phyloP scores from a whole-genome alignment of 2,888 invertebrate species.

The Entomobrya proxima region DNA sequence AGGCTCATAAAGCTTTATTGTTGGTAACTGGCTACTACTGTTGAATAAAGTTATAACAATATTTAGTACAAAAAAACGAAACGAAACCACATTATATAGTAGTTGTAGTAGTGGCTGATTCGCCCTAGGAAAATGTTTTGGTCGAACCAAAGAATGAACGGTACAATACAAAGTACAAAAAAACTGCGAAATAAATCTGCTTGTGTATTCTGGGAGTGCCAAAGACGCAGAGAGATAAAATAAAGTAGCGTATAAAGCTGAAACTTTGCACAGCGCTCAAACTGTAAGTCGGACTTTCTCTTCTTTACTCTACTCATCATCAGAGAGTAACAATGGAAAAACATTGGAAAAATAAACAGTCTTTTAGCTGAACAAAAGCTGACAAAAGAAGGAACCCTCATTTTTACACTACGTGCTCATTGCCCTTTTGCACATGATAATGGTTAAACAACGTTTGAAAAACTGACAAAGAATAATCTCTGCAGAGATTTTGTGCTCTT shows the following conservation, averaged over 20 bases:
- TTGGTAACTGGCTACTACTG: slow-evolving; percentile 4
- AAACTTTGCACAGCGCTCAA: not conserved
- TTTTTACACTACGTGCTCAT: not conserved
- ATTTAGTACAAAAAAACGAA: not conserved
- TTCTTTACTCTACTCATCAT: not conserved
- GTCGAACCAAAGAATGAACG: slow-evolving; percentile 7
- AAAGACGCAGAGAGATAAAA: slow-evolving; percentile 3
- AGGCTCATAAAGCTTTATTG: not conserved
- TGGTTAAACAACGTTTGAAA: not conserved
- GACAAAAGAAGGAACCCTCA: not conserved
- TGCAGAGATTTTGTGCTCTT: not conserved
- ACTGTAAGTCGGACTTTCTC: too few species aligned
- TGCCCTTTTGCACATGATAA: not conserved
- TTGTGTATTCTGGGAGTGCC: slow-evolving; percentile 8
- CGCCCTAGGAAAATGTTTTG: slow-evolving; percentile 21
- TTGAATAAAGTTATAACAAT: slow-evolving; percentile 4
- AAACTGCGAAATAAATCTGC: not conserved
- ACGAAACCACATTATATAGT: slow-evolving; percentile 14
- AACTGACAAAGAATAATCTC: not conserved
- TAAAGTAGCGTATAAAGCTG: not conserved
- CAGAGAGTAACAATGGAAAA: slow-evolving; percentile 6
- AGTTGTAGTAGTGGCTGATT: not conserved
- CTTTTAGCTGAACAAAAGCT: not conserved
- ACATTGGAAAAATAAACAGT: slow-evolving; percentile 5
- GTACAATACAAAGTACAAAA: not conserved